Evolutionary conservation across 2,888 invertebrate species (phyloP).

Genomic region (Pammene fasciana): DNA sequence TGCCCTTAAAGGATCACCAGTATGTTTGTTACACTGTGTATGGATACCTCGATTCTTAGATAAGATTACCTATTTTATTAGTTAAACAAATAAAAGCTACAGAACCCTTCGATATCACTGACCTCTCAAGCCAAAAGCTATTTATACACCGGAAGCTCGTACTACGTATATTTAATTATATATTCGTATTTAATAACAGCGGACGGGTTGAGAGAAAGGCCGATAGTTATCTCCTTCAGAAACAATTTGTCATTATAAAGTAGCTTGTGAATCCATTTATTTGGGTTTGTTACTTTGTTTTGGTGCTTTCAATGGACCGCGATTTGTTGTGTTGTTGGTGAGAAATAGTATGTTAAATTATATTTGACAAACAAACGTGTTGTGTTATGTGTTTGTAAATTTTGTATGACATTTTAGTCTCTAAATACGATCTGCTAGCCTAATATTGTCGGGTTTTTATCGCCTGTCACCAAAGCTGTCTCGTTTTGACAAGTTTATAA

Average conservation of each 20-base stretch:
- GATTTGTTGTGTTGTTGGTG: conserved; percentile 22
- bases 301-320: conserved; percentile 9
- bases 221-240: conserved; percentile 35
- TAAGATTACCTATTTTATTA: too few species aligned
- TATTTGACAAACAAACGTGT: too few species aligned
- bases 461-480: too few species aligned
- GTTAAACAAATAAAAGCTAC: background rate
- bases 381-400: too few species aligned
- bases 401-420: conserved; percentile 25
- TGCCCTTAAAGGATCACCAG: too few species aligned
- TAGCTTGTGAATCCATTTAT: conserved; percentile 33
- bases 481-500: too few species aligned
- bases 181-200: conserved; percentile 41
- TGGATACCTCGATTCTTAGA: too few species aligned
- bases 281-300: conserved; percentile 22
- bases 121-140: background rate
- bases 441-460: too few species aligned
- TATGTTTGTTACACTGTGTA: too few species aligned
- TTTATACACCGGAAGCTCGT: conserved; percentile 32
- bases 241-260: conserved; percentile 38
- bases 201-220: conserved; percentile 39
- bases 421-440: too few species aligned
- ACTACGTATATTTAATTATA: conserved; percentile 41
- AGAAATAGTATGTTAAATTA: conserved; percentile 7
- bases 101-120: conserved; percentile 10